phyloP scores from a whole-genome alignment of 2,888 invertebrate species.

The Hecatera dysodea region DNA sequence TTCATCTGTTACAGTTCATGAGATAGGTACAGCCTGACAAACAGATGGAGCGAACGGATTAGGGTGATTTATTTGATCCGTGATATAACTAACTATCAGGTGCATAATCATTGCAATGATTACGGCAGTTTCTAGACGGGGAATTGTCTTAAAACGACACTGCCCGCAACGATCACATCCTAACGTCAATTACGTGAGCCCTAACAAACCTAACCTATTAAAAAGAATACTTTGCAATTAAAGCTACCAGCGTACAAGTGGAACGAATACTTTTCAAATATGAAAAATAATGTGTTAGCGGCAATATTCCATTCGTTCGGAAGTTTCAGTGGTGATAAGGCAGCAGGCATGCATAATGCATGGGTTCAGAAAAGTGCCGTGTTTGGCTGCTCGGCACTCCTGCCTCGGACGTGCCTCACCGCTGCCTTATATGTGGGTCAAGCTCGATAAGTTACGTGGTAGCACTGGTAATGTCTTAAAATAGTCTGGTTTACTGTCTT shows the following conservation, averaged over 20 bases:
- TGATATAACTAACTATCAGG: too few species aligned
- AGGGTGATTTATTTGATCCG: too few species aligned
- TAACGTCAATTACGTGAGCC: too few species aligned
- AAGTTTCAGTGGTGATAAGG: slow-evolving; percentile 30
- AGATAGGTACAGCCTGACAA: too few species aligned
- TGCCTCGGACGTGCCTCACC: slow-evolving; percentile 42
- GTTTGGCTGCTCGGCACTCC: slow-evolving; percentile 6
- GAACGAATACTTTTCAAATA: background rate
- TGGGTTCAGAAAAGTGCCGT: slow-evolving; percentile 22
- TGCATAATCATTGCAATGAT: too few species aligned
- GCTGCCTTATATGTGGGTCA: slow-evolving; percentile 40
- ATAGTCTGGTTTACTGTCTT: slow-evolving; percentile 13
- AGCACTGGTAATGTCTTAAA: background rate
- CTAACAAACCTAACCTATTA: too few species aligned
- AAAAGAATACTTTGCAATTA: too few species aligned
- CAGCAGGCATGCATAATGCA: slow-evolving; percentile 45
- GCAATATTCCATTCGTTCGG: background rate
- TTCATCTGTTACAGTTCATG: too few species aligned
- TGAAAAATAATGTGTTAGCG: background rate
- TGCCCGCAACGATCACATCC: too few species aligned
- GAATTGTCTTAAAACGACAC: too few species aligned
- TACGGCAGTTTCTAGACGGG: too few species aligned
- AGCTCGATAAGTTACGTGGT: slow-evolving; percentile 22
- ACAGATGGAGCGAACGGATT: too few species aligned
- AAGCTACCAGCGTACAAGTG: background rate